Base-by-base conservation (phyloP, 92 coral and sea anemone genomes). In the Zoanthus sociatus region DNA sequence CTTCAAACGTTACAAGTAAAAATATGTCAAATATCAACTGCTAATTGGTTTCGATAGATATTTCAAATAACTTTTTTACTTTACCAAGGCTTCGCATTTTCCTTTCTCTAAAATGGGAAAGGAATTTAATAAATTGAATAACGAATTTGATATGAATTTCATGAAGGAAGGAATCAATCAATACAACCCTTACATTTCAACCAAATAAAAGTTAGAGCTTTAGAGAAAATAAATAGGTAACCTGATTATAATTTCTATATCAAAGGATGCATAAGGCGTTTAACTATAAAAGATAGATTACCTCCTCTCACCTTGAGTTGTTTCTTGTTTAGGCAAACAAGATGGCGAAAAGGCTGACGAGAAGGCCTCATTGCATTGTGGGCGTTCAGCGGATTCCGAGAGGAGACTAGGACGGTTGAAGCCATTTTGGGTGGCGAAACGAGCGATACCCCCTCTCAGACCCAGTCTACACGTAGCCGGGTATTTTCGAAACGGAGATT, bases 271-370 rank as follows among this genome's bases (percentile, higher is more conserved):
- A 31, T 16, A 50, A n/a, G 45, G 76, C 68, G 71, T 31, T 63
- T 79, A 9, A 56, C 18, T 20, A 7, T 21, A 68, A 68, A 12
- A 58, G 16, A 17, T 32, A 58, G 96, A 94, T 94, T 68, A 18
- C 44, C 64, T 67, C 51, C 51, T 61, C 94, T 84, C 83, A 91
- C 96, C 96, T 90, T 37, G 64, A 85, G 73, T 77, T 82, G 21
- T 76, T 48, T 42, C 86, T 48, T 64, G 88, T 90, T 68, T 87
- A 91, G 82, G 93, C 97, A 89, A 94, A 89, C 92, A 94, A 93
- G 89, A 92, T 94, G 97, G 91, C 97, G 92, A 94, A 94, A 93
- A 94, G 97, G 92, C 67, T 86, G 64, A 77, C 13, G n/a, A 47
- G 6, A 1, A 71, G 93, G 50, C 71, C 90, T 83, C 93, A 78